Percentiles rank a stretch among this genome's conserved stretches.
phyloP scores from a whole-genome alignment of 2,113 vertebrate genomes.

The Pterocles gutturalis region DNA sequence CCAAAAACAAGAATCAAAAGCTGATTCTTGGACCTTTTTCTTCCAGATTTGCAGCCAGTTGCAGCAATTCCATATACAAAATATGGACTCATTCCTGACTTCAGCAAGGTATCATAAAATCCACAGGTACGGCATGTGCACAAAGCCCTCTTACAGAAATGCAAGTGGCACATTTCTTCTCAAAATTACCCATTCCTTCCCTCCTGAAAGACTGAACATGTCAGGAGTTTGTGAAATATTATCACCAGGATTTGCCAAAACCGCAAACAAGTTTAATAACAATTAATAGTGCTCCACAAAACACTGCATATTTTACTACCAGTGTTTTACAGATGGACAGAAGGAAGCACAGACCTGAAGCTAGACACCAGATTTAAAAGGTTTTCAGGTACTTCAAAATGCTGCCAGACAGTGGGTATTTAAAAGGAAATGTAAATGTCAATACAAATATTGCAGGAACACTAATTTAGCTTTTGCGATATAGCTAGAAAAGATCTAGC shows the following conservation, averaged over 20 bases:
- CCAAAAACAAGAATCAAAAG: neutral
- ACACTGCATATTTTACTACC: neutral
- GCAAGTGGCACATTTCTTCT: neutral
- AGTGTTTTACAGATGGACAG: neutral
- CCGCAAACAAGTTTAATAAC: neutral
- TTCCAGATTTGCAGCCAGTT: neutral
- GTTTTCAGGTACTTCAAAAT: neutral
- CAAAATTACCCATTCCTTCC: neutral
- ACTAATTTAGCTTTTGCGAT: constrained; percentile 20
- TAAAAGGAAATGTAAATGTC: constrained; percentile 34
- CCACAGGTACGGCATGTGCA: accelerated
- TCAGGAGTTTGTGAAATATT: neutral
- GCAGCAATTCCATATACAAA: neutral
- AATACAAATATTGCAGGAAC: neutral
- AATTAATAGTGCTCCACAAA: neutral
- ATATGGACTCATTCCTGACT: neutral
- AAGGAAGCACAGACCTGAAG: neutral
- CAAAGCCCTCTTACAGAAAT: neutral
- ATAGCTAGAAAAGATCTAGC: constrained; percentile 38
- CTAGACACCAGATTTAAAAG: neutral
- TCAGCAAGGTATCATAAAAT: neutral
- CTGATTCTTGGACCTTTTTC: neutral
- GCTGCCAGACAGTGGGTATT: neutral
- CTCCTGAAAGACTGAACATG: neutral
- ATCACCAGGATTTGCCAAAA: neutral